Conservation (phyloP, 2,797 vertebrate genomes). For the Loris lydekkerianus region DNA sequence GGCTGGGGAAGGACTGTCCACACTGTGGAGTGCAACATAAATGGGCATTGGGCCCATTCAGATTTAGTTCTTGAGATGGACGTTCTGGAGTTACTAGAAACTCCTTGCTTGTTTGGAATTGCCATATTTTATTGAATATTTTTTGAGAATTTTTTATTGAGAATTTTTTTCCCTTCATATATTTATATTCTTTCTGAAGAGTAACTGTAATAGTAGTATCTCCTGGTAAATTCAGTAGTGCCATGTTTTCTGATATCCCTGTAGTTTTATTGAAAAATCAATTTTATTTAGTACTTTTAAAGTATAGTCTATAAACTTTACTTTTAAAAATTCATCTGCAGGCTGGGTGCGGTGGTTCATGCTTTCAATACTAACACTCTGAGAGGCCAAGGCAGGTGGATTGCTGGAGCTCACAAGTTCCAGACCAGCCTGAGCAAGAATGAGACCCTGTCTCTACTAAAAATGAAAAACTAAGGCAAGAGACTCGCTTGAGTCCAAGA, state of each 20-base stretch:
- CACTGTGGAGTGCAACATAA: background rate
- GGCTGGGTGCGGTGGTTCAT: too few relatives aligned
- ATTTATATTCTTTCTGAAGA: background rate
- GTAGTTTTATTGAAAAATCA: constrained; percentile 39
- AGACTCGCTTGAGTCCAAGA: too few relatives aligned
- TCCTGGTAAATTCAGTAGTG: background rate
- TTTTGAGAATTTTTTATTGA: background rate
- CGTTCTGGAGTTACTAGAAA: background rate
- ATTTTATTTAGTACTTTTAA: background rate
- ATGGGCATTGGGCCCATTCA: background rate
- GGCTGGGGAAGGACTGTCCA: background rate
- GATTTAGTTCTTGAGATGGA: background rate
- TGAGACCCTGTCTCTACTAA: too few relatives aligned
- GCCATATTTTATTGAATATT: background rate
- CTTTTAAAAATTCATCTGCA: constrained; percentile 8
- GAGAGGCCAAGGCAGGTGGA: too few relatives aligned
- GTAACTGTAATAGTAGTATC: background rate
- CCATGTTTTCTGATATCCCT: background rate
- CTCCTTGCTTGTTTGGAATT: background rate
- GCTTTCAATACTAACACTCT: too few relatives aligned
- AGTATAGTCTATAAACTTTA: background rate
- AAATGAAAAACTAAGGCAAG: too few relatives aligned
- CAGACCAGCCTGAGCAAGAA: too few relatives aligned
- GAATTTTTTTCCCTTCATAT: background rate
- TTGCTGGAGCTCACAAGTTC: too few relatives aligned